A percentile compares a stretch with the other conserved stretches of the same genome.
Conservation (phyloP, 2,888 invertebrate genomes). For the Andrena trimmerana region DNA sequence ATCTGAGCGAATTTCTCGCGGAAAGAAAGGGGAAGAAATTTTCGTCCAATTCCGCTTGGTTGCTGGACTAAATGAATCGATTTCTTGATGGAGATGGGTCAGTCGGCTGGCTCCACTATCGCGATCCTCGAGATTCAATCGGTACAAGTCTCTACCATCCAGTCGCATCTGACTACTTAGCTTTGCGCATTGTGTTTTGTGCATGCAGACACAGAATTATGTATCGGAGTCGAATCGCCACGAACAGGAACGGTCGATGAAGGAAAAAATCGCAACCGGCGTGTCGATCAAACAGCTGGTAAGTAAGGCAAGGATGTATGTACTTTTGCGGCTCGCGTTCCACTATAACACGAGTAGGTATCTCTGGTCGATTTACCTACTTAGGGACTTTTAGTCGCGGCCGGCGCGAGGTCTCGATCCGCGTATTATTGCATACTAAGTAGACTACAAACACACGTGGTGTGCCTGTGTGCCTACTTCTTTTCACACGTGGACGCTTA, state of each 20-base stretch:
- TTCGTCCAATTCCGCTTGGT: not conserved
- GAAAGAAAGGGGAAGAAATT: no score
- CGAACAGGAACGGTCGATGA: constrained; percentile 82
- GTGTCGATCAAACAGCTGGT: constrained; percentile 86
- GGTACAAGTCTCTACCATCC: constrained; percentile 9
- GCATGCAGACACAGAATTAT: constrained; percentile 84
- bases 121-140: constrained; percentile 9
- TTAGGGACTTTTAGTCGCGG: not conserved
- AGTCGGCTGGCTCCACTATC: not conserved
- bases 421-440: no score
- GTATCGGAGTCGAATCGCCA: constrained; percentile 83
- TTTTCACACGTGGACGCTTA: no score
- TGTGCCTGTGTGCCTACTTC: no score
- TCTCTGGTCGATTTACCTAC: constrained; percentile 9
- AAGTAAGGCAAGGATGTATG: constrained; percentile 73
- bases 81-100: not conserved
- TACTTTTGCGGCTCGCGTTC: not conserved
- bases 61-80: not conserved
- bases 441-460: no score
- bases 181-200: constrained; percentile 68
- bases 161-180: constrained; percentile 56
- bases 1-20: not conserved
- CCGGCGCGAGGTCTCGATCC: no score
- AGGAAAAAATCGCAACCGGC: constrained; percentile 85
- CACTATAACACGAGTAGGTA: no score